Evolutionary conservation across 2,888 invertebrate species (phyloP), one percentile per base, ranked within the genome.

Genomic region (Ypsolopha scabrella): DNA sequence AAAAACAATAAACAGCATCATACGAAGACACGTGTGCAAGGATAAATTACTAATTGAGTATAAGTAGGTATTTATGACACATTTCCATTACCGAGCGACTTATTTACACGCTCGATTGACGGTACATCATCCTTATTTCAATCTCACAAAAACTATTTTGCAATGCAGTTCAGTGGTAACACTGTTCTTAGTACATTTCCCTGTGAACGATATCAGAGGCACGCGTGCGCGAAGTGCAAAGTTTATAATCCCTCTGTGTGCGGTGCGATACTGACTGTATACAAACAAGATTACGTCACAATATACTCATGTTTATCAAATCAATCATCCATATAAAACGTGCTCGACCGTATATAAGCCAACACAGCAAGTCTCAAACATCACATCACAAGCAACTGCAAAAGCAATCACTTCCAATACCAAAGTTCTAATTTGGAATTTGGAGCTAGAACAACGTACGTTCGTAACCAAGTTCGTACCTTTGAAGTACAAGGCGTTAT

Each of bases 211-310:
- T 47, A 47, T 47, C 47, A 47, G 37, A 54, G 63, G 72, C 77
- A 79, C 75, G 75, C 69, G 74, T 64, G 62, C 45, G 59, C 59
- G 61, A 61, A 72, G 74, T 75, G 72, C 77, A 77, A 76, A 75
- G 73, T 73, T 70, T 67, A 64, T 61, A 24, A 61, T 59, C 56
- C 67, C n/a, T 24, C 10, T 33, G 49, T 48, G 48, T 49, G 48
- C 24, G 13, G 7, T 8, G 67, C 52, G 68, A 61, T 57, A 58
- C 57, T 8, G 13, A 46, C 34, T 46, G 51, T 45, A 61, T 57
- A 57, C 57, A 63, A 58, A 58, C 57, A 64, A 37, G 53, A 53
- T 61, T 56, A 60, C 59, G 54, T 60, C 57, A 58, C 57, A 64
- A 58, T 62, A 54, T 57, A 58, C 65, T 60, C 8, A n/a, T 13